Evolutionary conservation across 2,113 vertebrate species (phyloP), one percentile per base, ranked within the genome.

Genomic region (Mesembrinibis cayennensis): DNA sequence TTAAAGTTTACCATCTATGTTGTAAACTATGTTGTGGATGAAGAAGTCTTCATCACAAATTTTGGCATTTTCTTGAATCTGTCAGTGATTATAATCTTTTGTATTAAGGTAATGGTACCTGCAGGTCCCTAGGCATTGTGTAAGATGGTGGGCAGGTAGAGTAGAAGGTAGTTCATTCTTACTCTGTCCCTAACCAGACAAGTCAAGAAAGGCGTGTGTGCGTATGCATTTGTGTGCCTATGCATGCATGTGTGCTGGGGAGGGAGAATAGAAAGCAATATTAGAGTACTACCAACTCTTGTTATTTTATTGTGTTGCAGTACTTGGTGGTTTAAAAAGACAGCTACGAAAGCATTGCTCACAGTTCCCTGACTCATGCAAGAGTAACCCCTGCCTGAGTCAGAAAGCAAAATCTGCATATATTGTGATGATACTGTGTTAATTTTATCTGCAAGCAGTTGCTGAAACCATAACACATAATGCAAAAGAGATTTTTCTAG

Each of bases 381-480:
- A 13, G 13, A 42, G 1, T 29, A 44, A 10, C 30, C 25, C 47
- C 34, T 26, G 45, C 45, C 22, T 42, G 22, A 56, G 47, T 42
- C 55, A 45, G 67, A n/a, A 47, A 13, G 80, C n/a, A 79, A 19
- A 34, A 44, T 36, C 44, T 59, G 52, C 52, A 3, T 2, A 2
- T 20, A 1, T 45, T 42, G 83, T 36, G 36, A 10, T 6, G 58
- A n/a, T 62, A 5, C 36, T n/a, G 8, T 16, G 6, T 27, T 32
- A 52, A 16, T 38, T 58, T 29, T 34, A 13, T 10, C 53, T 36
- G n/a, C 25, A 2, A 45, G 70, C 29, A 27, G 27, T 45, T 90
- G 49, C 59, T 61, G 80, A 52, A 83, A n/a, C 13, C 11, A 0
- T 4, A 18, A 3, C 1, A 9, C 2, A 1, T 7, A 9, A 30